Percentiles rank a stretch among this genome's conserved stretches.
phyloP scores from a whole-genome alignment of 2,113 vertebrate genomes.

The Semnopithecus entellus region DNA sequence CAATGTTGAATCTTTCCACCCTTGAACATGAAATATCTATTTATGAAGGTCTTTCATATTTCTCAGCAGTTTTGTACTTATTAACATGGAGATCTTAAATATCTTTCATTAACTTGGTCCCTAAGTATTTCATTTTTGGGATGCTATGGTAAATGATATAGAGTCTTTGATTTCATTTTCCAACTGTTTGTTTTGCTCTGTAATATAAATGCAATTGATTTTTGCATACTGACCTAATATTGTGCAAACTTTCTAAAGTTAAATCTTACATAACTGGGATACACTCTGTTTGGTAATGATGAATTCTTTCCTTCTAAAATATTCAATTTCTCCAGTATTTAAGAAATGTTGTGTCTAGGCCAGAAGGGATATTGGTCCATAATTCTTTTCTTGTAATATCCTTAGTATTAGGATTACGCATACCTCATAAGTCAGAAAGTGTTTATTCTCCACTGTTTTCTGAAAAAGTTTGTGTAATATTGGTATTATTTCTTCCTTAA shows the following conservation, averaged over 20 bases:
- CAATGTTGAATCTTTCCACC: not conserved
- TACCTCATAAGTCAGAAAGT: not conserved
- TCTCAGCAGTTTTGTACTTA: not conserved
- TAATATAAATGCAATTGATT: not conserved
- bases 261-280: not conserved
- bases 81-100: not conserved
- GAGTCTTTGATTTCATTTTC: conserved; percentile 27
- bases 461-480: not conserved
- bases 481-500: not conserved
- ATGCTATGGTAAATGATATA: not conserved
- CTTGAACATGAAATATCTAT: not conserved
- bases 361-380: not conserved
- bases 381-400: not conserved
- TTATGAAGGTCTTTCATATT: conserved; percentile 13
- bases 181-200: not conserved
- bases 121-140: not conserved
- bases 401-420: not conserved
- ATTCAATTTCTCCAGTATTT: not conserved
- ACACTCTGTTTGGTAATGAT: not conserved
- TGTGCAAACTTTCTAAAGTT: not conserved
- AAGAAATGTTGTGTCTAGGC: not conserved
- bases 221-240: not conserved
- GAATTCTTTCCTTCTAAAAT: not conserved
- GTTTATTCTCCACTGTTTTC: not conserved
- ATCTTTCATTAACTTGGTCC: not conserved